Evolutionary conservation across 2,113 vertebrate genomes (phyloP).

Genomic region (Ammodramus savannarum): DNA sequence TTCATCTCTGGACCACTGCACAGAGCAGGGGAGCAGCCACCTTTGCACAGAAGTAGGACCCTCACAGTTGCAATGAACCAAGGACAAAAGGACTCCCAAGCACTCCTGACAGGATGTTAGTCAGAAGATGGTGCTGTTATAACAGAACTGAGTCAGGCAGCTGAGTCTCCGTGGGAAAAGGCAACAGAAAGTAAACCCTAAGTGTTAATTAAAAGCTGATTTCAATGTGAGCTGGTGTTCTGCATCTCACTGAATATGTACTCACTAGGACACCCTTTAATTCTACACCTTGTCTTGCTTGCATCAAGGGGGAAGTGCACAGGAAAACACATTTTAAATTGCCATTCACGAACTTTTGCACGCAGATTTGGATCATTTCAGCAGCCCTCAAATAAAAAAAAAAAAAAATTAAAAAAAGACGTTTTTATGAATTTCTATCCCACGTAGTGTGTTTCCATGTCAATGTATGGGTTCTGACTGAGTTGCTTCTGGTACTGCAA

Average conservation of each 20-base stretch:
- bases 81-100: neutral
- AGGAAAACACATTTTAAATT: neutral
- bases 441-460: neutral
- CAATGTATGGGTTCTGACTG: neutral
- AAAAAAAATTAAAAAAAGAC: neutral
- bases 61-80: neutral
- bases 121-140: conserved; percentile 58
- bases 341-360: neutral
- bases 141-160: neutral
- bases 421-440: neutral
- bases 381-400: neutral
- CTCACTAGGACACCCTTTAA: neutral
- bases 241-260: neutral
- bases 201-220: neutral
- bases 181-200: neutral
- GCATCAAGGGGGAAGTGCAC: neutral
- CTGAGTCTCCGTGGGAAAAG: neutral
- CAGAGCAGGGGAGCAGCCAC: neutral
- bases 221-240: neutral
- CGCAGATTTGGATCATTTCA: neutral
- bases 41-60: neutral
- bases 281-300: neutral
- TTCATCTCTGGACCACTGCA: neutral
- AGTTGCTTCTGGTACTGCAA: neutral
- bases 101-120: neutral